Percentiles rank a stretch among this genome's conserved stretches.
Evolutionary conservation across 2,797 vertebrate species (phyloP).

Genomic region (Scolopax bukidnonensis): DNA sequence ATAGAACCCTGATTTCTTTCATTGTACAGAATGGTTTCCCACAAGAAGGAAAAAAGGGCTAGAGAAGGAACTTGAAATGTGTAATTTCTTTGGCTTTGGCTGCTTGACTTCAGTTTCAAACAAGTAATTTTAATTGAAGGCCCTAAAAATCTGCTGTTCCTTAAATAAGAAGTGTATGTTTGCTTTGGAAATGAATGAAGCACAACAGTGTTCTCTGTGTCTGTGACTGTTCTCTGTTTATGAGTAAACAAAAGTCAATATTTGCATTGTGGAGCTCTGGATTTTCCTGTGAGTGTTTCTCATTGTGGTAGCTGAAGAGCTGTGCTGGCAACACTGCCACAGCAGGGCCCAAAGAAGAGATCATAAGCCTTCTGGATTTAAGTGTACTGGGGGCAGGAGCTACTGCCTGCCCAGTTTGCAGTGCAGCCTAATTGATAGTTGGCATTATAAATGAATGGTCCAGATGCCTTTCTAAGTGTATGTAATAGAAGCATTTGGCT

Average conservation of each 20-base stretch:
- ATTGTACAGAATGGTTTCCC: background rate
- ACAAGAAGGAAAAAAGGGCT: background rate
- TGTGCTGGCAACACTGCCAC: background rate
- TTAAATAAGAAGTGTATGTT: constrained; percentile 14
- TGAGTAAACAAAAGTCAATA: constrained; percentile 23
- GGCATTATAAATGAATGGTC: background rate
- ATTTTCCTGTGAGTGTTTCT: background rate
- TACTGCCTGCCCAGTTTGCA: background rate
- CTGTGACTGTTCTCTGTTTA: constrained; percentile 20
- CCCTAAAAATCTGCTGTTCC: background rate
- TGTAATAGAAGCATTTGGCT: background rate
- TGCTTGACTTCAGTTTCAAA: constrained; percentile 31
- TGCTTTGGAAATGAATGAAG: constrained; percentile 21
- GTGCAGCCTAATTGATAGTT: background rate
- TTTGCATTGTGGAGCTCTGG: background rate
- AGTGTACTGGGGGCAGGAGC: background rate
- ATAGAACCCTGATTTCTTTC: background rate
- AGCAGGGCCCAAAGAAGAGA: background rate
- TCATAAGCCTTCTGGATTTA: background rate
- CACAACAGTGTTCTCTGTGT: background rate
- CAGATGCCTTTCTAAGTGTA: background rate
- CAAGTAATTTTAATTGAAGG: background rate
- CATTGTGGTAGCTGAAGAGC: background rate
- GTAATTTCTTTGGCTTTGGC: constrained; percentile 26
- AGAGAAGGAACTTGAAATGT: constrained; percentile 5